Base-by-base conservation (phyloP, 2,113 vertebrate species). In the Mormyrus lacerda region DNA sequence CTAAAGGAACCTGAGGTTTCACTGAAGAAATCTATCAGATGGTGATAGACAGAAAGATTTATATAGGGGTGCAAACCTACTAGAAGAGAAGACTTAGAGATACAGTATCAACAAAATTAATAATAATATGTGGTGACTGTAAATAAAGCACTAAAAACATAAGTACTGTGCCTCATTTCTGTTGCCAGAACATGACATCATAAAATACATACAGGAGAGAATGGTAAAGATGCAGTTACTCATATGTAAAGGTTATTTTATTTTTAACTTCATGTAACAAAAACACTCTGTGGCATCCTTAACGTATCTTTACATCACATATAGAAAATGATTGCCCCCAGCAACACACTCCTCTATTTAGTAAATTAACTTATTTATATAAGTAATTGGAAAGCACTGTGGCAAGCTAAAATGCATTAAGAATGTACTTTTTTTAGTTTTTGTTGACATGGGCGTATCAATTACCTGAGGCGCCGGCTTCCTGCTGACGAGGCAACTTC, bases 391-490 rank as follows among this genome's bases (percentile, higher is more conserved):
- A 35, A 39, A 79, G 73, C 31, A 42, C 15, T 42, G 27, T 7
- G 73, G 17, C 73, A 42, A 79, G 35, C 73, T 42, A 42, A 79
- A 79, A 79, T 39, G 13, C n/a, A 42, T 79, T 79, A 79, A 79
- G 3, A 39, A 76, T 31, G 15, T 76, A 35, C 35, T 13, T 73
- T 35, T 35, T 31, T 87, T 91, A 89, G 61, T 45, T 15, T 79
- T n/a, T 44, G 21, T 47, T 48, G 82, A 47, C 44, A 45, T 7
- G 9, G 21, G 21, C 42, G 5, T 84, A 47, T 47, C 82, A 84
- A 31, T 79, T 85, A 93, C 96, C 93, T 1, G 91, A 89, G 90
- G 88, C 89, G 50, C 0, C 3, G 0, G 0, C 89, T 4, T 87
- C 1, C 31, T 79, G 58, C 15, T 76, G 35, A 0, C 89, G 13